Base-by-base conservation (phyloP, 2,888 invertebrate species). In the Pyrgus malvae region DNA sequence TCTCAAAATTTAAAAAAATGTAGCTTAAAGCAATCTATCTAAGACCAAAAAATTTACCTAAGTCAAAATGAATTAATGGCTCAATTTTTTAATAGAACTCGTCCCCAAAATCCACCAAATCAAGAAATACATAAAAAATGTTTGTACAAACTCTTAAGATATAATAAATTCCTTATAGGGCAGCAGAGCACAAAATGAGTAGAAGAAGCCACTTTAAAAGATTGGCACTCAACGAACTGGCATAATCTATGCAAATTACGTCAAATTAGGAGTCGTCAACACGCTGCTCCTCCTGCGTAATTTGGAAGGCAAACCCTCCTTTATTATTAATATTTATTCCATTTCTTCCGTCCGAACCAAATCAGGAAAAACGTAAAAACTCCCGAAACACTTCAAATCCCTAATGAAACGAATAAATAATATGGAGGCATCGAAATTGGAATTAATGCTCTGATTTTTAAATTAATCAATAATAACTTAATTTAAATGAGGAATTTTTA, bases 271-370 rank as follows among this genome's bases (percentile, higher is more conserved):
- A 85, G 78, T 86, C 84, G 87, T 87, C 89, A 88, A 87, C 89
- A 87, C 87, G 75, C 76, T 76, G 73, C 74, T 74, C 76, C 83
- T 79, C 74, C 78, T 65, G 67, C 74, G 83, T 85, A 87, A 89
- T 86, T 87, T 80, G 74, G 78, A 76, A 82, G 79, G 87, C 84
- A 87, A 87, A 86, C 89, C 87, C 87, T 85, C 85, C 72, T 83
- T 83, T 86, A 88, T 88, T 89, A 89, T 89, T 89, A 89, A 90
- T 90, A 89, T 90, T 89, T 90, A 89, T 88, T 88, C 82, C 83
- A 74, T 76, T 79, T 74, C 73, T 78, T 74, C 75, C 76, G 75
- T 78, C 74, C 76, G 67, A 80, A 80, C 59, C 64, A 64, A 66
- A 67, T 81, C 74, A 74, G 71, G 75, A 74, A 78, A 82, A 83